These are phyloP conservation scores for Platerodrilus igneus DNA, from an alignment of 2,888 invertebrate species.

Conservation along the genomic window DNA sequence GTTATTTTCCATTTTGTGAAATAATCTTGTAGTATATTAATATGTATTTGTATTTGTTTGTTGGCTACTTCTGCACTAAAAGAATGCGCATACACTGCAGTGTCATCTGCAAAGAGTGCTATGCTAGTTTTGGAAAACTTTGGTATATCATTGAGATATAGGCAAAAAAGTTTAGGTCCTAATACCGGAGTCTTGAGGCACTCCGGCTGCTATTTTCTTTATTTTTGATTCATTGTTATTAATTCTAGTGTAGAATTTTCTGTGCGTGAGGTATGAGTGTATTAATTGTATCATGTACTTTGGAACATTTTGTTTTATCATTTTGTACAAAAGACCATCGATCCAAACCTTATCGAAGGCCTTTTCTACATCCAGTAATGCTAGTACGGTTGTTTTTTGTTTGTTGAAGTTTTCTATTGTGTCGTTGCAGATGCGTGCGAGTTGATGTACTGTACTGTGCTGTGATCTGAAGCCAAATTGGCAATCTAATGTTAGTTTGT, in stretches of 20 bases:
- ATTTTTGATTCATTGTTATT: too few relatives aligned
- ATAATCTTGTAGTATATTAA: background rate
- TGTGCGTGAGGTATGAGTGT: background rate
- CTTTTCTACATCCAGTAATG: conserved; percentile 38
- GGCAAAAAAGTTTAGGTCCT: conserved; percentile 20
- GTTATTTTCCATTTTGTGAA: background rate
- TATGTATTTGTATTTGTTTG: conserved; percentile 1
- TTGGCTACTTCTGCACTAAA: background rate
- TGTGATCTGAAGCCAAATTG: too few relatives aligned
- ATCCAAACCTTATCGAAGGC: conserved; percentile 39
- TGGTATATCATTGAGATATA: conserved; percentile 17
- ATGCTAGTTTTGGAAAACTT: background rate
- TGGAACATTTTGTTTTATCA: conserved; percentile 27
- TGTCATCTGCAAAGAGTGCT: conserved; percentile 19
- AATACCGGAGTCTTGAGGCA: conserved; percentile 22
- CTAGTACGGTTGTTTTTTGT: too few relatives aligned
- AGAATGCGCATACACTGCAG: background rate
- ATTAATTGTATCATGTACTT: background rate
- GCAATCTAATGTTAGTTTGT: too few relatives aligned
- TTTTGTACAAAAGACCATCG: conserved; percentile 31
- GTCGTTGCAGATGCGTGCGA: too few relatives aligned
- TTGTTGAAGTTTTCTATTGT: too few relatives aligned
- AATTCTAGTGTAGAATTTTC: conserved; percentile 10
- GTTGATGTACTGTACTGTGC: too few relatives aligned
- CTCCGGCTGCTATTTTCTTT: conserved; percentile 21